Evolutionary conservation across 1,140 invertebrate species (phyloP).

Genomic region (Rhizoglyphus robini): DNA sequence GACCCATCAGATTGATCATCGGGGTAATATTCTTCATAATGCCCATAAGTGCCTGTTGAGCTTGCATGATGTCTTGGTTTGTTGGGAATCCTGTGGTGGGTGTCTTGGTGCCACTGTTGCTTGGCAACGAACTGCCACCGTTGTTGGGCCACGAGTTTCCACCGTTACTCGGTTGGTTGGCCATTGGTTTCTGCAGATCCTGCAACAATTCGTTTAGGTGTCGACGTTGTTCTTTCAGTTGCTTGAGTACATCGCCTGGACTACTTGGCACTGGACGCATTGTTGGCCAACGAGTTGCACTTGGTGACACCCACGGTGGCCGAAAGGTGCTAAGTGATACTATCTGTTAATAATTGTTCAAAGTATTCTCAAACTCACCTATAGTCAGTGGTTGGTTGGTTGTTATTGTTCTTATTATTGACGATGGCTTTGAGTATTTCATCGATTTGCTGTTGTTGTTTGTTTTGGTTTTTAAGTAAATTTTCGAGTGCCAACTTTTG

Average conservation of each 20-base stretch:
- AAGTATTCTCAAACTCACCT: no score
- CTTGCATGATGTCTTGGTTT: neutral
- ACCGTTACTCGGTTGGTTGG: neutral
- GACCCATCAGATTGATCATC: neutral
- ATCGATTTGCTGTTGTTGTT: constrained; percentile 8
- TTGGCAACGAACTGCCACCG: no score
- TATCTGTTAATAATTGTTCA: no score
- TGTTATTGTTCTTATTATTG: neutral
- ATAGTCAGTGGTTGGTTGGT: neutral
- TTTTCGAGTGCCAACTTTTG: neutral
- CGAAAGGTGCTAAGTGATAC: no score
- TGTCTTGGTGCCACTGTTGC: no score
- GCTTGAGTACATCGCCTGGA: neutral
- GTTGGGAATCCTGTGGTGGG: neutral
- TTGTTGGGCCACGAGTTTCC: no score
- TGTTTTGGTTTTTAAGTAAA: neutral
- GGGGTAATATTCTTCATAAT: constrained; percentile 10
- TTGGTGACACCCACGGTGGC: neutral
- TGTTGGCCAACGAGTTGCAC: neutral
- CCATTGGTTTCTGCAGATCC: neutral
- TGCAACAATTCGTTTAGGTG: neutral
- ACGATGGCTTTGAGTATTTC: neutral
- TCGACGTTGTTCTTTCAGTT: constrained; percentile 1
- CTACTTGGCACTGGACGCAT: neutral
- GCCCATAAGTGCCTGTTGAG: neutral